Conservation (phyloP, 2,113 vertebrate genomes). For the Euleptes europaea region DNA sequence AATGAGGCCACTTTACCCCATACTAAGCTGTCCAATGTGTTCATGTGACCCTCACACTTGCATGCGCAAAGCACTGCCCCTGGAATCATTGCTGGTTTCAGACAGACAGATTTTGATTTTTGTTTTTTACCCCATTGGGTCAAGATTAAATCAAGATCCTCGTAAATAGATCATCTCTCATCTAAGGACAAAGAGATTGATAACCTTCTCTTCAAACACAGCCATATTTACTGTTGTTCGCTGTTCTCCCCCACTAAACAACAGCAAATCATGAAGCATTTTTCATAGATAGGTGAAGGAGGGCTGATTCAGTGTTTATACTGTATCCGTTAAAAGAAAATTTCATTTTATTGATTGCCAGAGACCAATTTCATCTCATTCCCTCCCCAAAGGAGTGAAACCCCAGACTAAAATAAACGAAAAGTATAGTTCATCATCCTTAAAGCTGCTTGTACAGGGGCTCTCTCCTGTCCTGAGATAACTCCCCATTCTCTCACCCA, state of each 20-base stretch:
- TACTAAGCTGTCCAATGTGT: neutral
- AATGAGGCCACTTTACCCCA: neutral
- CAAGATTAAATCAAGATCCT: neutral
- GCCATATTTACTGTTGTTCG: neutral
- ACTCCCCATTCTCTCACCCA: constrained; percentile 35
- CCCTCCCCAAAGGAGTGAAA: constrained; percentile 52
- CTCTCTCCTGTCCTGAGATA: constrained; percentile 39
- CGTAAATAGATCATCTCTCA: neutral
- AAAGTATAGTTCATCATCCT: constrained; percentile 67
- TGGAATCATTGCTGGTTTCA: neutral
- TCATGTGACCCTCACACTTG: neutral
- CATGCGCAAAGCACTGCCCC: neutral
- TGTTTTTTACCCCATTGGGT: neutral
- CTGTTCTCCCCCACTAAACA: constrained; percentile 1
- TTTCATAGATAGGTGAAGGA: neutral
- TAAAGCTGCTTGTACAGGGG: constrained; percentile 62
- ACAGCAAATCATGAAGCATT: neutral
- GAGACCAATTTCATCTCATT: constrained; percentile 61
- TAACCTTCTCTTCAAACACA: neutral
- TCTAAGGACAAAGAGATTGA: neutral
- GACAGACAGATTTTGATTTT: neutral
- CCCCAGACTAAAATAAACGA: constrained; percentile 57
- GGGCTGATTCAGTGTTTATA: constrained; percentile 30
- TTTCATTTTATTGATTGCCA: constrained; percentile 66
- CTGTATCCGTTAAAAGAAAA: constrained; percentile 48